A percentile compares a stretch with the other conserved stretches of the same genome.
These are phyloP conservation scores for Musca domestica DNA, from an alignment of 1,140 invertebrate species.

Conservation along the genomic window DNA sequence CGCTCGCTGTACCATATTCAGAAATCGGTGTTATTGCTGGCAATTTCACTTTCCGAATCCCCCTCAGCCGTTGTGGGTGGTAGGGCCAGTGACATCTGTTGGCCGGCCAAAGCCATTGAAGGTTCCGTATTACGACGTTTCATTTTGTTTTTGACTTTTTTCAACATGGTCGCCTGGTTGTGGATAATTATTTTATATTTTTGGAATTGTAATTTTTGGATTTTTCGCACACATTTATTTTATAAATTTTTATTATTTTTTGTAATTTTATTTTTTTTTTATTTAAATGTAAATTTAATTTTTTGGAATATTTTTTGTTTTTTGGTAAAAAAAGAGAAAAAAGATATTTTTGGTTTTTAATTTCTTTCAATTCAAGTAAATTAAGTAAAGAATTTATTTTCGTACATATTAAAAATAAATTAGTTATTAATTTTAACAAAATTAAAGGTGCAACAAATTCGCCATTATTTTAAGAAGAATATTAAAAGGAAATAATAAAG, in stretches of 20 bases:
- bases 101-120: conserved; percentile 70
- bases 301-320: neutral
- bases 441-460: too few species aligned
- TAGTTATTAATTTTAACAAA: too few species aligned
- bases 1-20: conserved; percentile 68
- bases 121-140: conserved; percentile 91
- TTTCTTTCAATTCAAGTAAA: too few species aligned
- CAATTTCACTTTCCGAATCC: conserved; percentile 53
- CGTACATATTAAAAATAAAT: too few species aligned
- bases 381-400: too few species aligned
- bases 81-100: conserved; percentile 58
- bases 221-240: neutral
- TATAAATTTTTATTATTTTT: neutral
- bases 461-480: too few species aligned
- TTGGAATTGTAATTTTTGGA: neutral
- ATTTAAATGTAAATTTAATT: neutral
- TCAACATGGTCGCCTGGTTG: conserved; percentile 74
- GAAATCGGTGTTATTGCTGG: conserved; percentile 55
- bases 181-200: neutral
- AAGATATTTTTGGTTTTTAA: too few species aligned
- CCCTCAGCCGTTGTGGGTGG: conserved; percentile 52
- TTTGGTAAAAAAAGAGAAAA: conserved; percentile 4
- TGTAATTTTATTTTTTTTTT: neutral
- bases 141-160: conserved; percentile 92
- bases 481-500: too few species aligned